These are phyloP conservation scores for Napeogenes sylphis DNA, from an alignment of 2,888 invertebrate genomes.

Conservation along the genomic window DNA sequence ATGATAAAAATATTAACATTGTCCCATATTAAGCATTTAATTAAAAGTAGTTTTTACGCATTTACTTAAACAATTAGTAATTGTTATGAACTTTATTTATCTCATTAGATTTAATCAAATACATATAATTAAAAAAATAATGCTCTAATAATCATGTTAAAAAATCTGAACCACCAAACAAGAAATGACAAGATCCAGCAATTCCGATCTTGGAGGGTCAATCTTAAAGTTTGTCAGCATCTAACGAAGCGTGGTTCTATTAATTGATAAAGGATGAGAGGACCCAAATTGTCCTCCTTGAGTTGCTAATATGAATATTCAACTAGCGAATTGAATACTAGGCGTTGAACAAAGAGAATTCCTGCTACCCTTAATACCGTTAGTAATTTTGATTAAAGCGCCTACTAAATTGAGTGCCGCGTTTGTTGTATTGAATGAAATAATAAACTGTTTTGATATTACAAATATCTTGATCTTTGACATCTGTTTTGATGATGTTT, in stretches of 20 bases:
- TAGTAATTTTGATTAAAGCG: slow-evolving; percentile 44
- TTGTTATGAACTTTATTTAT: too few relatives aligned
- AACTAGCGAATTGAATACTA: slow-evolving; percentile 50
- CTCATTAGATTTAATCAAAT: too few relatives aligned
- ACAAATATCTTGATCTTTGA: neutral
- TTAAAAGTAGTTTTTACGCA: too few relatives aligned
- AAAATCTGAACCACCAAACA: neutral
- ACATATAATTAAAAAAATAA: too few relatives aligned
- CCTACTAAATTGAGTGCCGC: slow-evolving; percentile 49
- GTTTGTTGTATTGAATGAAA: slow-evolving; percentile 27
- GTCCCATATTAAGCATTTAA: too few relatives aligned
- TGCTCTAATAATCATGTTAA: too few relatives aligned
- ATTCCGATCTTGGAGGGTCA: slow-evolving; percentile 42
- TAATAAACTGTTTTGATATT: slow-evolving; percentile 23
- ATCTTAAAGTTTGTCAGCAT: slow-evolving; percentile 45
- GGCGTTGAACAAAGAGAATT: slow-evolving; percentile 46
- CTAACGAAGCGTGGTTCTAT: slow-evolving; percentile 61
- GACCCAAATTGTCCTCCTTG: slow-evolving; percentile 39
- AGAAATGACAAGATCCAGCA: slow-evolving; percentile 39
- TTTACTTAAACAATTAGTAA: too few relatives aligned
- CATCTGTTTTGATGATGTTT: too few relatives aligned
- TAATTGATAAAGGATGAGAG: slow-evolving; percentile 57
- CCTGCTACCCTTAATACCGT: slow-evolving; percentile 41
- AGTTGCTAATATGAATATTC: slow-evolving; percentile 59
- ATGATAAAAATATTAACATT: too few relatives aligned